Conservation (phyloP, 1,140 invertebrate species). For the Thaumetopoea pityocampa region DNA sequence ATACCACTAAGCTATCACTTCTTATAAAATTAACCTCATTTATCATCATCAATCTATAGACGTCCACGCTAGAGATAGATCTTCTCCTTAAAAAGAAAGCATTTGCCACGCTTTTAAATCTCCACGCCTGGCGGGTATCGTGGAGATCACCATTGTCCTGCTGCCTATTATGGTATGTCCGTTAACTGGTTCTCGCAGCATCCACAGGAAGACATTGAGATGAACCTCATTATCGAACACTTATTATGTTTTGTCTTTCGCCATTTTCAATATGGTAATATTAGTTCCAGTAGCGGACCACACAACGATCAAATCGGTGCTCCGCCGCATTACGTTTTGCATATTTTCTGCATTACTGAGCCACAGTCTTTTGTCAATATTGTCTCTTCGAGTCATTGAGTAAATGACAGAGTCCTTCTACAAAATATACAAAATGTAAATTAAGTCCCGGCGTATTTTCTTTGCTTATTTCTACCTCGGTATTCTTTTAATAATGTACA, state of each 20-base stretch:
- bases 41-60: no score
- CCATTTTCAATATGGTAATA: slow-evolving; percentile 23
- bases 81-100: no score
- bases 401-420: slow-evolving; percentile 39
- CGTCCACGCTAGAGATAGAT: no score
- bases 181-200: no score
- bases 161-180: no score
- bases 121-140: no score
- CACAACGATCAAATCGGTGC: slow-evolving; percentile 45
- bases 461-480: slow-evolving; percentile 20
- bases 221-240: slow-evolving; percentile 15
- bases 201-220: no score
- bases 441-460: slow-evolving; percentile 28
- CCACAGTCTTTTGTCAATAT: slow-evolving; percentile 62
- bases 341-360: slow-evolving; percentile 60
- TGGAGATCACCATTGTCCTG: no score
- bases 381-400: slow-evolving; percentile 46
- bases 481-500: slow-evolving; percentile 19
- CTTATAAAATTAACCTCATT: no score
- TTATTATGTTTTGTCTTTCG: slow-evolving; percentile 12
- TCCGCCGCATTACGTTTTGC: slow-evolving; percentile 42
- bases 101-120: no score
- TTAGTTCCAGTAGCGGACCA: slow-evolving; percentile 38
- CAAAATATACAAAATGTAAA: slow-evolving; percentile 48
- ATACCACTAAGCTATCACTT: no score